Percentiles rank a stretch among this genome's conserved stretches.
These are phyloP conservation scores for Glyphotaelius pellucidus DNA, from an alignment of 2,888 invertebrate species.

Conservation along the genomic window DNA sequence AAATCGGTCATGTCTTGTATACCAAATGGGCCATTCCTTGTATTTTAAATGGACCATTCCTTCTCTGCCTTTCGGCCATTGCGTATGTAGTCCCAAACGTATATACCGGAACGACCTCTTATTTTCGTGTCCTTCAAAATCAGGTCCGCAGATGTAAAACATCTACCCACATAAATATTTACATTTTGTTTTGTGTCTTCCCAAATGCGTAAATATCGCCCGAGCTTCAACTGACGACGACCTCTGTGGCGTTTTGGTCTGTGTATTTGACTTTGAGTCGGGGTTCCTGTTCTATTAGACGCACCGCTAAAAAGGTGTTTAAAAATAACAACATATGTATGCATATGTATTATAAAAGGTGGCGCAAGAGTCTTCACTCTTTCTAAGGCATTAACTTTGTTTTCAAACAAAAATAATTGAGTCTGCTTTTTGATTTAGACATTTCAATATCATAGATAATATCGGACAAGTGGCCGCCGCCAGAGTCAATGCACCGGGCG, in stretches of 20 bases:
- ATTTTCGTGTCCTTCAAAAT: not conserved
- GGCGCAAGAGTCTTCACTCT: too few species aligned
- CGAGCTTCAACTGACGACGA: not conserved
- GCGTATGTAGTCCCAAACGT: constrained; percentile 17
- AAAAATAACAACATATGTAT: too few species aligned
- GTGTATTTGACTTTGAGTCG: not conserved
- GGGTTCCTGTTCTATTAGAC: not conserved
- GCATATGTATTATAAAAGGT: too few species aligned
- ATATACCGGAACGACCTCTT: constrained; percentile 18
- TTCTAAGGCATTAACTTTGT: too few species aligned
- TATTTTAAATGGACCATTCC: constrained; percentile 25
- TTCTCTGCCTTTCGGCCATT: constrained; percentile 11
- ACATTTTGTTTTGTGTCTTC: not conserved
- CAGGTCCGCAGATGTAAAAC: constrained; percentile 17
- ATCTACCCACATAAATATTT: not conserved
- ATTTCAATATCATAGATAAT: too few species aligned
- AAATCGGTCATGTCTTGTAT: constrained; percentile 35
- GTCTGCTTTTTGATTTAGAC: too few species aligned
- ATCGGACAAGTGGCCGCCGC: too few species aligned
- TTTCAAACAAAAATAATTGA: too few species aligned
- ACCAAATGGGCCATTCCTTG: constrained; percentile 45
- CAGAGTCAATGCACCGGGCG: too few species aligned
- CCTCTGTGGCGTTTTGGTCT: not conserved
- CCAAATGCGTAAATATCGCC: not conserved
- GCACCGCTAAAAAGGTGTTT: not conserved